These are phyloP conservation scores for Tinamus guttatus DNA, from an alignment of 2,113 vertebrate species.

Conservation along the genomic window DNA sequence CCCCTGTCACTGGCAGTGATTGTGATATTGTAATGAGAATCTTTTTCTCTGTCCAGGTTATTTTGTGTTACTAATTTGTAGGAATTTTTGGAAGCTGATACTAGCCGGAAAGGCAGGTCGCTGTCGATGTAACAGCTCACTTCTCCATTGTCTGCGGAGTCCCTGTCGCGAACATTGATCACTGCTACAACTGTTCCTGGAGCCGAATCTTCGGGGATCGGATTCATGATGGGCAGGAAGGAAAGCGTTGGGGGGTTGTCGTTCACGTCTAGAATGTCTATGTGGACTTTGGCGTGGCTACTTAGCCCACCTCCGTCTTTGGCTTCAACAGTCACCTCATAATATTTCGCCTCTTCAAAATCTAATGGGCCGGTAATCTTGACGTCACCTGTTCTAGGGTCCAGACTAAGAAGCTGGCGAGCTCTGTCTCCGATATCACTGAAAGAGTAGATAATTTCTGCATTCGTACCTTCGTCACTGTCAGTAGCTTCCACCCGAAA, in stretches of 20 bases:
- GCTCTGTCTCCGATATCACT: not conserved
- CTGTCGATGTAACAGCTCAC: constrained; percentile 72
- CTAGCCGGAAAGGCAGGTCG: constrained; percentile 74
- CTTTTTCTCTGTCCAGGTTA: constrained; percentile 70
- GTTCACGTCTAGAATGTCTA: constrained; percentile 83
- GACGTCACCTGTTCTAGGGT: constrained; percentile 79
- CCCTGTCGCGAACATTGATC: constrained; percentile 78
- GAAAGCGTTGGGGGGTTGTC: constrained; percentile 74
- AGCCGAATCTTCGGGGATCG: constrained; percentile 56
- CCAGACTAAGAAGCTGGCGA: constrained; percentile 61
- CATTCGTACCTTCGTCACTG: constrained; percentile 78
- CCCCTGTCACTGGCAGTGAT: constrained; percentile 67
- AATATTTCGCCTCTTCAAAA: constrained; percentile 81
- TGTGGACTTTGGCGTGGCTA: constrained; percentile 78
- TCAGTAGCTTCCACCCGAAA: constrained; percentile 79
- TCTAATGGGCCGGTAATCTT: constrained; percentile 73
- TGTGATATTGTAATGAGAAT: constrained; percentile 68
- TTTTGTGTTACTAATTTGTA: constrained; percentile 74
- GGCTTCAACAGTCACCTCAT: constrained; percentile 79
- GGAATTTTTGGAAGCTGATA: constrained; percentile 68
- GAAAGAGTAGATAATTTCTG: constrained; percentile 77
- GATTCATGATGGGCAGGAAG: constrained; percentile 49
- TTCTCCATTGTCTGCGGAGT: constrained; percentile 71
- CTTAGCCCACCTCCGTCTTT: constrained; percentile 80
- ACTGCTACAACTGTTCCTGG: constrained; percentile 74